Evolutionary conservation across 2,888 invertebrate genomes (phyloP), one percentile per base, ranked within the genome.

Genomic region (Mimas tiliae): DNA sequence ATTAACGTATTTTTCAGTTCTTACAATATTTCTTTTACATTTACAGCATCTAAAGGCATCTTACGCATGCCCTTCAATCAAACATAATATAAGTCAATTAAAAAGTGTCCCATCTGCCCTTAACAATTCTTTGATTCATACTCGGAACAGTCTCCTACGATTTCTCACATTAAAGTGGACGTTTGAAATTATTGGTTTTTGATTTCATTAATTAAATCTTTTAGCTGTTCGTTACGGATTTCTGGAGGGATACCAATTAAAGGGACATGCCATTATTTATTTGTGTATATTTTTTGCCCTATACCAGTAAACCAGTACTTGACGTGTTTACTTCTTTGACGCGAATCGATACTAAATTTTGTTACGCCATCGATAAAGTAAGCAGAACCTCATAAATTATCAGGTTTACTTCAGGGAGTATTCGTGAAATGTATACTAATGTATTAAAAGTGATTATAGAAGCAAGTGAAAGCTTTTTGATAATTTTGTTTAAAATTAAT

Each of bases 111-210:
- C 38, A 14, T 67, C 68, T 69, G 16, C 45, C n/a, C 6, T 14
- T 55, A 50, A 21, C 27, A 77, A 72, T 6, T 84, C 84, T 82
- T 64, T 82, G 81, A 1, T 62, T 27, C 38, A 52, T 80, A 79
- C 78, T 74, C 76, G 79, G 80, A 81, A 83, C 75, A 76, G 75
- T 76, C 71, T 72, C 70, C 71, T 68, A 73, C 74, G 74, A 75
- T 81, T 83, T 86, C 86, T 87, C 86, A 85, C 86, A 86, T 85
- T 82, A 83, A 79, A 77, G 78, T 77, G 79, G 78, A 80, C 84
- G 81, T 79, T 85, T 80, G 73, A 79, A 80, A 85, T 84, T 80
- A 85, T 82, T 83, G 85, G 76, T 82, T 78, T 85, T 79, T 76
- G 78, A 78, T 79, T 80, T 80, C 74, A 76, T 81, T 86, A 85